These are phyloP conservation scores for Petroica traversi DNA, from an alignment of 2,113 vertebrate genomes.

Conservation along the genomic window DNA sequence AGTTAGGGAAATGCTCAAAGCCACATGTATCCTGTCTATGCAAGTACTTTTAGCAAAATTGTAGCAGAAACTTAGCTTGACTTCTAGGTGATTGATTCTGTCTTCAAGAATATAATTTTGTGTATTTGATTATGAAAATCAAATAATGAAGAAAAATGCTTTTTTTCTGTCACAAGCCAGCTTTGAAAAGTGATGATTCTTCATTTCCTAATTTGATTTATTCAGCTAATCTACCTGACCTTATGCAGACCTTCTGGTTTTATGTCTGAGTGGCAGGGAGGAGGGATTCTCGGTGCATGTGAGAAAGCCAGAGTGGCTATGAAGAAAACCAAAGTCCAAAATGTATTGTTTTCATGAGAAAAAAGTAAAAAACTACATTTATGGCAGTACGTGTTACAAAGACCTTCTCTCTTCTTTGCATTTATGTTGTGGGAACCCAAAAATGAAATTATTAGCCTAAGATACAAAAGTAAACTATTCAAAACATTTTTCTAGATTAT, in stretches of 20 bases:
- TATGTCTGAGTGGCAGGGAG: not conserved
- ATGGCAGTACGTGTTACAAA: not conserved
- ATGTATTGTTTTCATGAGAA: not conserved
- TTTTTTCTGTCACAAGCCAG: not conserved
- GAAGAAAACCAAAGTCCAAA: not conserved
- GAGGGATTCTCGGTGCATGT: rapidly evolving
- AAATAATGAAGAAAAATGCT: slow-evolving; percentile 24
- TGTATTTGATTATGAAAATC: slow-evolving; percentile 50
- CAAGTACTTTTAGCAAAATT: not conserved
- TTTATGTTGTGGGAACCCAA: not conserved
- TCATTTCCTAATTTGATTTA: slow-evolving; percentile 44
- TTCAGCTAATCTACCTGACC: slow-evolving; percentile 41
- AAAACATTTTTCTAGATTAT: not conserved
- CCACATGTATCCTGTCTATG: not conserved
- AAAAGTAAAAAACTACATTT: not conserved
- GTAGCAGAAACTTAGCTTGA: not conserved
- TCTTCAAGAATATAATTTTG: not conserved
- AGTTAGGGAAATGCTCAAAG: not conserved
- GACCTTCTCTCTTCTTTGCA: not conserved
- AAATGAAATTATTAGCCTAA: not conserved
- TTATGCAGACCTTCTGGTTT: slow-evolving; percentile 8
- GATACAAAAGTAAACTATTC: not conserved
- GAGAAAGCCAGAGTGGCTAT: not conserved
- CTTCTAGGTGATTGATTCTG: not conserved
- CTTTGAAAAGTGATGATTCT: slow-evolving; percentile 36